Evolutionary conservation across 2,113 vertebrate genomes (phyloP), one percentile per base, ranked within the genome.

Genomic region (Misgurnus anguillicaudatus): DNA sequence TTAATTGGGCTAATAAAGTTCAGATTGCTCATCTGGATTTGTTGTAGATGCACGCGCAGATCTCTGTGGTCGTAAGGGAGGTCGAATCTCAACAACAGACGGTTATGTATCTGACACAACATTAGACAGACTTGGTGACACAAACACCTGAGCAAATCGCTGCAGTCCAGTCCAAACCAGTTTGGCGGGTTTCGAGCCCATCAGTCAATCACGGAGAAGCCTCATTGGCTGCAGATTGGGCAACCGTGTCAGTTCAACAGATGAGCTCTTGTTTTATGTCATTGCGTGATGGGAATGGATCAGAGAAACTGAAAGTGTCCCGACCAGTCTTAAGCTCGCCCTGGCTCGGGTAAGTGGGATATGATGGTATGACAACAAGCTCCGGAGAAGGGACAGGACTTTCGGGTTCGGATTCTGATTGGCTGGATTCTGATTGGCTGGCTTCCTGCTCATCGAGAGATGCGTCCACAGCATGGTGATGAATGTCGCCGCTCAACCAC

Each of bases 181-280:
- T 21, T 11, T 38, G 31, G 38, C 36, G 6, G 17, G 48, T 38
- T 72, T 72, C 69, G 0, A 73, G 71, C 60, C 55, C 17, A 42
- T 77, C 60, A 6, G 80, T 60, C 73, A 64, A 67, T 67, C 71
- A 84, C 67, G 72, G 57, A 85, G 53, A 77, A 80, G 74, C 80
- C 64, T 4, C 85, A 82, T 79, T 63, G 77, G 81, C 69, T 80
- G 36, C 70, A 81, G 70, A 79, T 55, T 62, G 55, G 77, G 47
- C 48, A 31, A 17, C 10, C 1, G 39, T 41, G 19, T 38, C 14
- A 7, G 63, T 41, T 55, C 88, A 94, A 87, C 91, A 95, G 81
- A 94, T 91, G 61, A 94, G 83, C 83, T 92, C 92, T 65, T 91
- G 92, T 86, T 93, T 87, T 17, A 94, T 94, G 75, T 95, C 92